A percentile compares a stretch with the other conserved stretches of the same genome.
phyloP scores from a whole-genome alignment of 2,797 vertebrate genomes.

The Hydrocynus forskahlii region DNA sequence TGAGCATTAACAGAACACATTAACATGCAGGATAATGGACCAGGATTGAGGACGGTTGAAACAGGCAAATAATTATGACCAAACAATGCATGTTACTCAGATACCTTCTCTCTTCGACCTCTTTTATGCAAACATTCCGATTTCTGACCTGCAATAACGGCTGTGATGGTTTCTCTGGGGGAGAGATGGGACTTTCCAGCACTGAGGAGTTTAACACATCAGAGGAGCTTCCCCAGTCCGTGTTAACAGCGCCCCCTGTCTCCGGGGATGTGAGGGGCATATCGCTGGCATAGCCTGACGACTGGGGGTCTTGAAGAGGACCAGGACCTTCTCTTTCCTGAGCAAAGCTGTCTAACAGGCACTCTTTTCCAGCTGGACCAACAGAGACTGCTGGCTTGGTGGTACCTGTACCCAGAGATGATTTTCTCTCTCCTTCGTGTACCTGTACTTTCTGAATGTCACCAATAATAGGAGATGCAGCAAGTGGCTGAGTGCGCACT shows the following conservation, averaged over 20 bases:
- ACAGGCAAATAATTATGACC: conserved; percentile 12
- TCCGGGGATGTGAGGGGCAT: conserved; percentile 78
- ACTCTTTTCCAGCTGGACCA: conserved; percentile 40
- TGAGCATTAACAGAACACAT: no score
- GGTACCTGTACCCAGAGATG: neutral
- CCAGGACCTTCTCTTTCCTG: conserved; percentile 50
- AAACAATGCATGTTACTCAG: neutral
- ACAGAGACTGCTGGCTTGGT: conserved; percentile 27
- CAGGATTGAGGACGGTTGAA: neutral
- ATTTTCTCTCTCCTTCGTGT: conserved; percentile 34
- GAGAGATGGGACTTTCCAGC: conserved; percentile 73
- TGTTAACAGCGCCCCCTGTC: conserved; percentile 72
- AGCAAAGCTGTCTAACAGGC: conserved; percentile 58
- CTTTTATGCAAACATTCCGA: conserved; percentile 3
- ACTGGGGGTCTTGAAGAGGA: conserved; percentile 56
- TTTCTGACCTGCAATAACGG: conserved; percentile 74
- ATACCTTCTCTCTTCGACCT: conserved; percentile 7
- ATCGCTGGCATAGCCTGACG: conserved; percentile 79
- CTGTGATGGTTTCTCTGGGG: conserved; percentile 61
- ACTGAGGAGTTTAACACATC: conserved; percentile 76
- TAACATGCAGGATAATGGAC: no score
- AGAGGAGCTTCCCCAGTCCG: conserved; percentile 79
- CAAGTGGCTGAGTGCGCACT: conserved; percentile 60
- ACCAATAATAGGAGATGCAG: conserved; percentile 57
- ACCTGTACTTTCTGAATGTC: conserved; percentile 70